phyloP scores from a whole-genome alignment of 2,797 vertebrate genomes.

The Margarornis squamiger region DNA sequence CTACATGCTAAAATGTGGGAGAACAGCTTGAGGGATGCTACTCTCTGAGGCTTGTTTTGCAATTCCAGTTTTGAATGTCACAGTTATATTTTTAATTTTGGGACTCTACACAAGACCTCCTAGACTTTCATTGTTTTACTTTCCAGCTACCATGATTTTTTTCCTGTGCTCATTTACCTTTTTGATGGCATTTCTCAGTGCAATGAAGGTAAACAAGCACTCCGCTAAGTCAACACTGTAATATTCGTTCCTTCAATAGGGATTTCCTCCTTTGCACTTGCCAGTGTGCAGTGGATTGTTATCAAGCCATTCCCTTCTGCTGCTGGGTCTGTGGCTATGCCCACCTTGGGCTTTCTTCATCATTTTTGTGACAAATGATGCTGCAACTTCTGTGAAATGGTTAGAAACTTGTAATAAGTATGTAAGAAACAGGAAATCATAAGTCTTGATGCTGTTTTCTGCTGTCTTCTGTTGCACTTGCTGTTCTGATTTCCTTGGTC shows the following conservation, averaged over 20 bases:
- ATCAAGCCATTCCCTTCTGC: neutral
- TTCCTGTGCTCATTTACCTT: neutral
- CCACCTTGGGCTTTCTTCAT: neutral
- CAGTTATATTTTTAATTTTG: neutral
- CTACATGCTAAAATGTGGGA: neutral
- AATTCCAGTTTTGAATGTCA: neutral
- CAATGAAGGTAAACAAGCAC: neutral
- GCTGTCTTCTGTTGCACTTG: neutral
- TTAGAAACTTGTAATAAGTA: neutral
- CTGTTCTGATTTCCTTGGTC: neutral
- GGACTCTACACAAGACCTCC: fast-evolving
- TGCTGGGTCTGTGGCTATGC: neutral
- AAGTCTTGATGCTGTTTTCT: neutral
- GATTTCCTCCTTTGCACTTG: neutral
- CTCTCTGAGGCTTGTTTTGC: neutral
- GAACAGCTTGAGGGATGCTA: neutral
- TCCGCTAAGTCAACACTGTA: fast-evolving
- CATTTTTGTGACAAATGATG: neutral
- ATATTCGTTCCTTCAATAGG: fast-evolving
- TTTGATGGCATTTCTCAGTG: neutral
- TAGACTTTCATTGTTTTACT: neutral
- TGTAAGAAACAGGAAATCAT: neutral
- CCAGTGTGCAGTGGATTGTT: neutral
- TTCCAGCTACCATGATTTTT: fast-evolving
- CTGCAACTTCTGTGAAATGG: neutral